Base-by-base conservation (phyloP, 2,888 invertebrate species). In the Drosophila suboccidentalis region DNA sequence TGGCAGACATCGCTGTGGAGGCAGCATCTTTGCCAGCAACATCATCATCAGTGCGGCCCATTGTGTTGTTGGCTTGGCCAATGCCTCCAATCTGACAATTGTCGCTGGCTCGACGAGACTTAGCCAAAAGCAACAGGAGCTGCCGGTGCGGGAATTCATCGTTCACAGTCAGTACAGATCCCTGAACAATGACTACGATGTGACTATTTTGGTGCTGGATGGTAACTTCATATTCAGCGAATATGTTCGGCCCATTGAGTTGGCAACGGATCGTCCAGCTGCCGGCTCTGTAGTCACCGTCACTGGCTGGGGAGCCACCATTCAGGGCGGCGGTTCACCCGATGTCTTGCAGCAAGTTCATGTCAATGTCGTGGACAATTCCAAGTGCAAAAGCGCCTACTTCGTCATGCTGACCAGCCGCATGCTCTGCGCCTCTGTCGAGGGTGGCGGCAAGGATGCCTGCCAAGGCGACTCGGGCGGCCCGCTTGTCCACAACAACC, bases 201-300 rank as follows among this genome's bases (percentile, higher is more conserved):
- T 95, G n/a, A 95, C 95, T 0, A 87, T 95, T 11, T 81, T 95
- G 46, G 93, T 93, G 63, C 87, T 95, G n/a, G 93, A 93, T 71
- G 93, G 94, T 9, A 93, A 93, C 8, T 69, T 92, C 91, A 62
- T 22, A 1, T 62, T 50, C 41, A 74, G 55, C 15, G 75, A 78
- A 0, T 92, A 93, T 44, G 93, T 95, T 55, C 91, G 93, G 1
- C 95, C 95, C 0, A 94, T 95, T 57, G 94, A 95, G 76, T 86
- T 96, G 77, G 94, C 94, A 66, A 93, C 94, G 93, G 83, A 89
- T 70, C 75, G 81, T 4, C 86, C 88, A 6, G 64, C 44, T 0
- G 71, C 64, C 2, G 80, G 75, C 1, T 60, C 79, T 0, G 6
- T 26, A 1, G 87, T 83, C 0, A 77, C 68, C 0, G 82, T 90